Percentiles rank a stretch among this genome's conserved stretches.
These are phyloP conservation scores for Drosophila pseudoobscura DNA, from an alignment of 1,140 invertebrate species.

Conservation along the genomic window DNA sequence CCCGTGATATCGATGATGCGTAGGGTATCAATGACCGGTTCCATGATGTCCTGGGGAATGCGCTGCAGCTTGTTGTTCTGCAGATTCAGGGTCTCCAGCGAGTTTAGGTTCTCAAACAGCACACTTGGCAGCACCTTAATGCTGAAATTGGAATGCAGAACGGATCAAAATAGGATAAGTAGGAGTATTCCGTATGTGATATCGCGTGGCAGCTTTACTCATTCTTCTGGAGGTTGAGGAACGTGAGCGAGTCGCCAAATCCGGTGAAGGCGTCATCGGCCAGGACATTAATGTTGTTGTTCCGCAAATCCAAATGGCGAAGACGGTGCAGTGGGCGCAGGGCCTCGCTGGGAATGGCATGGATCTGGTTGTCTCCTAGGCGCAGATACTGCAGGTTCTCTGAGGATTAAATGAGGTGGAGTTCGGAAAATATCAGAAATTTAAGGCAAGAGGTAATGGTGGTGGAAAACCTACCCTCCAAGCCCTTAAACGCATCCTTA, in stretches of 20 bases:
- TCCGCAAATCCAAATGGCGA: conserved; percentile 92
- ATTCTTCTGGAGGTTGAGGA: conserved; percentile 95
- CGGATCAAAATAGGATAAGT: conserved; percentile 7
- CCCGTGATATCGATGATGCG: conserved; percentile 93
- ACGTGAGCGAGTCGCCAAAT: conserved; percentile 95
- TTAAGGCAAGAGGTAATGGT: not conserved
- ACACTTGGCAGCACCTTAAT: conserved; percentile 90
- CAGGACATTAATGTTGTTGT: conserved; percentile 93
- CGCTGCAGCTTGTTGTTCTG: conserved; percentile 93
- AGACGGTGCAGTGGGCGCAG: conserved; percentile 91
- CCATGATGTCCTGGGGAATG: conserved; percentile 94
- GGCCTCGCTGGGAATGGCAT: conserved; percentile 91
- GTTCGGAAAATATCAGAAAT: not conserved
- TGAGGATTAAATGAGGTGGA: conserved; percentile 72
- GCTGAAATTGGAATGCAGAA: conserved; percentile 84
- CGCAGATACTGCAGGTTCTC: conserved; percentile 94
- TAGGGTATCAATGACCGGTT: conserved; percentile 92
- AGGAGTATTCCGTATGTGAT: not conserved
- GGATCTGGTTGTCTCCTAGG: conserved; percentile 93
- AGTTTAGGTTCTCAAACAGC: conserved; percentile 94
- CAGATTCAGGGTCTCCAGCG: conserved; percentile 92
- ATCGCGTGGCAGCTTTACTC: conserved; percentile 86
- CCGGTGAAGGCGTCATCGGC: conserved; percentile 94
- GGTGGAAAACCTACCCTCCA: conserved; percentile 87
- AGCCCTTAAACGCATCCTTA: conserved; percentile 91